A percentile compares a stretch with the other conserved stretches of the same genome.
phyloP scores from a whole-genome alignment of 2,113 vertebrate genomes.

The Pseudorhombus dupliciocellatus region DNA sequence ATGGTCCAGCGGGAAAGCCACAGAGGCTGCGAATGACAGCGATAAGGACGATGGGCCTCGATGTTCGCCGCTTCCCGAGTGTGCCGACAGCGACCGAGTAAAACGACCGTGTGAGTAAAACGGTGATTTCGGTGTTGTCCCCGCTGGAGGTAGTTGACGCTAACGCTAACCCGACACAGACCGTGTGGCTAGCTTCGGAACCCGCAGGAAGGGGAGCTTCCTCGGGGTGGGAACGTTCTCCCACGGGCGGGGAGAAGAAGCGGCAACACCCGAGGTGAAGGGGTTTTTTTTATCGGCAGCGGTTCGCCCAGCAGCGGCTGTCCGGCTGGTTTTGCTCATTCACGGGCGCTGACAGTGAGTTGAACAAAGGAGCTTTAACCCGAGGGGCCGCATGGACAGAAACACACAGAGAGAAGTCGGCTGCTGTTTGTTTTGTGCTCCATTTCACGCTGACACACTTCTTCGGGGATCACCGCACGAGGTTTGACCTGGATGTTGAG shows the following conservation, averaged over 20 bases:
- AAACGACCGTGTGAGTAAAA: conserved; percentile 64
- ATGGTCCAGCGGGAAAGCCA: conserved; percentile 61
- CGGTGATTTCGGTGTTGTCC: conserved; percentile 22
- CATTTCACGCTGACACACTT: conserved; percentile 71
- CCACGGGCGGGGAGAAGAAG: background rate
- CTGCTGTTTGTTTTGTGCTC: conserved; percentile 67
- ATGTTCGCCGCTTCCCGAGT: conserved; percentile 37
- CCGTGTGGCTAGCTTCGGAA: conserved; percentile 48
- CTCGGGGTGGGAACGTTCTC: conserved; percentile 46
- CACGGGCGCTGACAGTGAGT: conserved; percentile 51
- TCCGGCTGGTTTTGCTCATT: conserved; percentile 8
- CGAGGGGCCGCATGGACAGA: conserved; percentile 70
- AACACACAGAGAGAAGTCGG: conserved; percentile 59
- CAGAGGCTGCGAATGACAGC: conserved; percentile 59
- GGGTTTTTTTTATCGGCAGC: background rate
- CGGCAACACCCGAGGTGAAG: background rate
- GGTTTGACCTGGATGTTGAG: conserved; percentile 67
- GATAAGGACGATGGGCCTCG: conserved; percentile 48
- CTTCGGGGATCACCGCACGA: conserved; percentile 54
- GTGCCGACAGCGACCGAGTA: conserved; percentile 52
- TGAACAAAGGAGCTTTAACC: conserved; percentile 74
- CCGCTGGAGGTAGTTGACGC: conserved; percentile 37
- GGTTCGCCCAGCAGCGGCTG: background rate
- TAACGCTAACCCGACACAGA: conserved; percentile 59
- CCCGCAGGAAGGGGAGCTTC: conserved; percentile 20